Conservation (phyloP, 2,113 vertebrate genomes). For the Hystrix cristata region DNA sequence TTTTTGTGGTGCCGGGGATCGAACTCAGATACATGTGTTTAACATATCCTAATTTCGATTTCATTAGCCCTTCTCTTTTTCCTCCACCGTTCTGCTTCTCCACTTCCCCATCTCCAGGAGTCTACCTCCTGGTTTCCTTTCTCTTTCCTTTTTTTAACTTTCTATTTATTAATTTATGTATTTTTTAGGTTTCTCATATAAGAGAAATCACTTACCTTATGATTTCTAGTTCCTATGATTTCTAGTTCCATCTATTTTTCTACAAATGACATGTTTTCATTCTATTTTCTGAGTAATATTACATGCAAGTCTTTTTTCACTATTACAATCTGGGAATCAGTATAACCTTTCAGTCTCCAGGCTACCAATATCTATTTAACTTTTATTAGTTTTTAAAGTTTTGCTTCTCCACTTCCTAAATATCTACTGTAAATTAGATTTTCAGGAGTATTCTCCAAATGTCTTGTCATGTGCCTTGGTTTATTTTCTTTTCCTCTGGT, state of each 20-base stretch:
- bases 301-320: constrained; percentile 30
- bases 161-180: neutral
- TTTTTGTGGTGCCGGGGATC: no score
- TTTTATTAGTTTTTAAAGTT: neutral
- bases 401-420: neutral
- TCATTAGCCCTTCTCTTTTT: neutral
- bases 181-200: neutral
- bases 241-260: neutral
- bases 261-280: neutral
- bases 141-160: neutral
- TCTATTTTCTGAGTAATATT: neutral
- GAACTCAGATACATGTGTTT: neutral
- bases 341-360: neutral
- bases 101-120: neutral
- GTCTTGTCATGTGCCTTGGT: neutral
- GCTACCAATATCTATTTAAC: neutral
- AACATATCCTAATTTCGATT: neutral
- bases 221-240: neutral
- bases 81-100: neutral
- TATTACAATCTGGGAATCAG: neutral
- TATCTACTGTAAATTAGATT: neutral
- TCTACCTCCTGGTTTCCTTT: neutral
- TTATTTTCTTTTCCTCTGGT: neutral
- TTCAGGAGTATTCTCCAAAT: neutral
- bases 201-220: neutral